phyloP scores from a whole-genome alignment of 2,888 invertebrate genomes.

The Tenodera sinensis region DNA sequence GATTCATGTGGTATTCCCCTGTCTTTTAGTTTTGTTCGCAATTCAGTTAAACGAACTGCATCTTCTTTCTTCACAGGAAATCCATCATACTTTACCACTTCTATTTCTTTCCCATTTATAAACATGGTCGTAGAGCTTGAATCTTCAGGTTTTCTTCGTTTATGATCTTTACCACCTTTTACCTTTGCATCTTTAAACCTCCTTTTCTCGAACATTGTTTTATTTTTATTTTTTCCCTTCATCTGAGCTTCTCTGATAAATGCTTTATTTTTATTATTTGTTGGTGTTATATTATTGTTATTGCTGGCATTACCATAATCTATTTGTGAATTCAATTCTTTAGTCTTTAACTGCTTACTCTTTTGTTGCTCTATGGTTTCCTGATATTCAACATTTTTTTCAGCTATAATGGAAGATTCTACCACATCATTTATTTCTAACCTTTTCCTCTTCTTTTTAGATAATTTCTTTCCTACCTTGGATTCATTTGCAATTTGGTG shows the following conservation, averaged over 20 bases:
- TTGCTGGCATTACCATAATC: background rate
- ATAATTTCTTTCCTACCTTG: slow-evolving; percentile 8
- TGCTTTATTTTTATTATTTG: slow-evolving; percentile 11
- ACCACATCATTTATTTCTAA: background rate
- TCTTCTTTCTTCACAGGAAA: slow-evolving; percentile 70
- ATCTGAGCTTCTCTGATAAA: background rate
- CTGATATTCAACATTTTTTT: background rate
- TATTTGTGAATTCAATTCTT: no score
- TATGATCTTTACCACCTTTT: slow-evolving; percentile 26
- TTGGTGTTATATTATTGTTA: slow-evolving; percentile 9
- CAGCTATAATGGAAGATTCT: background rate
- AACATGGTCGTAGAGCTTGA: slow-evolving; percentile 52
- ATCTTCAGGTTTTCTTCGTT: slow-evolving; percentile 47
- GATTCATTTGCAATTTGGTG: slow-evolving; percentile 10
- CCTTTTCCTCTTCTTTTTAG: background rate
- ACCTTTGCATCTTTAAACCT: background rate
- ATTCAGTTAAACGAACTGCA: slow-evolving; percentile 58
- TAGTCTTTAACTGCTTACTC: background rate
- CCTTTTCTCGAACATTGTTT: background rate
- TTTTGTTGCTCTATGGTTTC: background rate
- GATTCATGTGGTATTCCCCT: slow-evolving; percentile 64
- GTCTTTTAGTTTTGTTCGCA: slow-evolving; percentile 61
- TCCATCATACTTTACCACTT: slow-evolving; percentile 62
- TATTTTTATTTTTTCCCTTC: background rate
- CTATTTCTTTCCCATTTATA: slow-evolving; percentile 61